Evolutionary conservation across 2,888 invertebrate genomes (phyloP).

Genomic region (Galerucella calmariensis): DNA sequence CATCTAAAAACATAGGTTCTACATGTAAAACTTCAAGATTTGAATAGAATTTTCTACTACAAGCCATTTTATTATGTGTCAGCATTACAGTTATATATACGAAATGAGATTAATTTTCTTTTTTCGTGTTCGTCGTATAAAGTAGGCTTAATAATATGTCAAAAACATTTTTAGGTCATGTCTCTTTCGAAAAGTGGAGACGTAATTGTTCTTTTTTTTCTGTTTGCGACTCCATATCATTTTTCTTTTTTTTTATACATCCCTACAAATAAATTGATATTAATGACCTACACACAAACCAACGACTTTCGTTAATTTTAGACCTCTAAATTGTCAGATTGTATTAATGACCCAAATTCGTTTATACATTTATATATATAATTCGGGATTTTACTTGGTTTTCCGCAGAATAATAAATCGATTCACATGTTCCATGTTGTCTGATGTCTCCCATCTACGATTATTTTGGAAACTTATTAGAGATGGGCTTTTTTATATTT

Average conservation of each 20-base stretch:
- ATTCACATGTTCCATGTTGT: too few species aligned
- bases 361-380: background rate
- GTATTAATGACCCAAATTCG: constrained; percentile 22
- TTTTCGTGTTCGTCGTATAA: too few species aligned
- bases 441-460: too few species aligned
- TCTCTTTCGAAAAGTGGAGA: background rate
- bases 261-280: constrained; percentile 32
- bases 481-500: too few species aligned
- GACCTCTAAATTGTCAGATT: constrained; percentile 28
- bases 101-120: too few species aligned
- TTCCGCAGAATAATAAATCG: too few species aligned
- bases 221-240: background rate
- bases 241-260: background rate
- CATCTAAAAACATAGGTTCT: too few species aligned
- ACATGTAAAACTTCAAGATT: too few species aligned
- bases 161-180: background rate
- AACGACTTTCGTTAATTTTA: constrained; percentile 33
- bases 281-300: constrained; percentile 25
- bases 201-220: constrained; percentile 1
- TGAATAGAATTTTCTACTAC: too few species aligned
- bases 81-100: too few species aligned
- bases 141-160: background rate
- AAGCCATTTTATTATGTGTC: too few species aligned
- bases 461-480: too few species aligned
- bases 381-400: background rate